phyloP scores from a whole-genome alignment of 30 jellyfish, hydroid and myxozoan species.

The Chrysaora quinquecirrha region DNA sequence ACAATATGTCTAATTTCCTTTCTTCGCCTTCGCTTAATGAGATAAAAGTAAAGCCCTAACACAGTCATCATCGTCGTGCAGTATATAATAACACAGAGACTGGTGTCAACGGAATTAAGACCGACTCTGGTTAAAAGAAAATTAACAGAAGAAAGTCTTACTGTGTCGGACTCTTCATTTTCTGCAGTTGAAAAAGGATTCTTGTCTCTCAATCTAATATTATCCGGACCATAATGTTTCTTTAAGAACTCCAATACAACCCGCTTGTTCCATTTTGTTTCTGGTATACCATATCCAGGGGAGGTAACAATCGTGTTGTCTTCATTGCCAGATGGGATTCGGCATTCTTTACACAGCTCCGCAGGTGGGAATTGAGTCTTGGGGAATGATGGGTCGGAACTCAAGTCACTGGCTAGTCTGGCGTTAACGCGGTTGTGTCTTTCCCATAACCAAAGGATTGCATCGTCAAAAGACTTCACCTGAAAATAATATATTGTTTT shows the following conservation, averaged over 20 bases:
- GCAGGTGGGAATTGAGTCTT: slow-evolving; percentile 94
- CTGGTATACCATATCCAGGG: slow-evolving; percentile 85
- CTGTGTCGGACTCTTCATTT: slow-evolving; percentile 69
- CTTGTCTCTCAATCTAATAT: slow-evolving; percentile 82
- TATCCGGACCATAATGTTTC: slow-evolving; percentile 94
- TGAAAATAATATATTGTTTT: no score
- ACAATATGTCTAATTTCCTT: slow-evolving; percentile 69
- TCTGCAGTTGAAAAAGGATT: slow-evolving; percentile 48
- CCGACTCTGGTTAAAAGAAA: slow-evolving; percentile 48
- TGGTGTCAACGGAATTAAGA: slow-evolving; percentile 67
- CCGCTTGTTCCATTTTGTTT: slow-evolving; percentile 76
- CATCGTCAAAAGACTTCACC: slow-evolving; percentile 82
- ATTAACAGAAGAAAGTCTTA: slow-evolving; percentile 52
- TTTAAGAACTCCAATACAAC: slow-evolving; percentile 80
- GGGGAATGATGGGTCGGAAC: slow-evolving; percentile 91
- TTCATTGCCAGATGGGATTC: slow-evolving; percentile 25
- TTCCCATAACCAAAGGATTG: slow-evolving; percentile 94
- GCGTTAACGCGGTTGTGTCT: slow-evolving; percentile 95
- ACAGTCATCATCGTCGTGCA: slow-evolving; percentile 43
- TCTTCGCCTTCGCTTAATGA: slow-evolving; percentile 58
- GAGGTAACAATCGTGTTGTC: slow-evolving; percentile 72
- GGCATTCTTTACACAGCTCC: slow-evolving; percentile 80
- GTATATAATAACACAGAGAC: slow-evolving; percentile 81
- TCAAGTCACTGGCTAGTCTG: slow-evolving; percentile 76
- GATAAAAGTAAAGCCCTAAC: slow-evolving; percentile 67